Evolutionary conservation across 2,113 vertebrate species (phyloP), one percentile per base, ranked within the genome.

Genomic region (Tragelaphus strepsiceros): DNA sequence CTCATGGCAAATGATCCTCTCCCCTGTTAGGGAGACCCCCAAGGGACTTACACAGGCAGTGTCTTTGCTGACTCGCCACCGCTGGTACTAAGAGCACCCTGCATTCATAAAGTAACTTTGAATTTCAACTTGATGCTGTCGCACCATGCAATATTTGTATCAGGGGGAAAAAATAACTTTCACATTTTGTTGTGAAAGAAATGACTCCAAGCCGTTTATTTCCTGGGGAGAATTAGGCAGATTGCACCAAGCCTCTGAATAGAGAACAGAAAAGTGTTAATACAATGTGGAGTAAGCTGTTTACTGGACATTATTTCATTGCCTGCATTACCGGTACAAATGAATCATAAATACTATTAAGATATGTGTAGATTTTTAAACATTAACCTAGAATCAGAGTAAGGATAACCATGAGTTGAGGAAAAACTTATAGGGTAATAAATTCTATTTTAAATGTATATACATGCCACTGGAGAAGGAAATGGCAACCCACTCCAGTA

Each of bases 71-170:
- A 49, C 2, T 19, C 1, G 6, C 28, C 8, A 0, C 11, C 17
- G 82, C 15, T 13, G 64, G 28, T 3, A 4, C 3, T 19, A 6
- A 5, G 2, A 19, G 17, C 77, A 13, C 43, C 16, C 8, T 7
- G 32, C 6, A 13, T 59, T 59, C 24, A 51, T 3, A 32, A 0
- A 16, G 35, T 32, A 30, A 39, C 59, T 53, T 22, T 7, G 3
- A 8, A 2, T 32, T 46, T 32, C 35, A 6, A 0, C 22, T 14
- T 10, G 1, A 16, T 0, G 49, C 46, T 54, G 5, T 49, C 1
- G 5, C 7, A 0, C 54, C 2, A 0, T 5, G 1, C 17, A 21
- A 19, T 5, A 12, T 30, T 6, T 3, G 16, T 4, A 43, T 53
- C 3, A 7, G 26, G 24, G 46, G 1, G 24, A 4, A 6, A 51